Percentiles rank a stretch among this genome's conserved stretches.
These are phyloP conservation scores for Theocolax elegans DNA, from an alignment of 1,140 invertebrate genomes.

Conservation along the genomic window DNA sequence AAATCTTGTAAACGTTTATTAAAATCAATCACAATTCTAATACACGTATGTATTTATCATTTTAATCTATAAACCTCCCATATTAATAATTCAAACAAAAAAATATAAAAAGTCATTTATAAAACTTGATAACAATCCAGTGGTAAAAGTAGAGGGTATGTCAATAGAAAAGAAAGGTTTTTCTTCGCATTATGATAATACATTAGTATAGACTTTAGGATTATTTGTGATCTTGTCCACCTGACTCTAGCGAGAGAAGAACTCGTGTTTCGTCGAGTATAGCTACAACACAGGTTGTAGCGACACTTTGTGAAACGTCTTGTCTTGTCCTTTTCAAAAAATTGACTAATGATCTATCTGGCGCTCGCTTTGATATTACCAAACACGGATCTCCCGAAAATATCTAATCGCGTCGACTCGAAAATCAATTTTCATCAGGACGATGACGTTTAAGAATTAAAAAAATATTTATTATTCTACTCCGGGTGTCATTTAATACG, in stretches of 20 bases:
- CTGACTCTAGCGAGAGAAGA: background rate
- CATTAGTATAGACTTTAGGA: background rate
- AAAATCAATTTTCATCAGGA: too few relatives aligned
- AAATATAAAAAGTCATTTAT: too few relatives aligned
- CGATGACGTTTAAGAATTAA: too few relatives aligned
- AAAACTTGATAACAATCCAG: too few relatives aligned
- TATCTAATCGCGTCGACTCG: background rate
- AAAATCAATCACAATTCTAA: too few relatives aligned
- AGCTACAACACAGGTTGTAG: constrained; percentile 10
- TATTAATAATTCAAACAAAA: too few relatives aligned
- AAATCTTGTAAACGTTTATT: too few relatives aligned
- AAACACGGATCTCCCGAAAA: constrained; percentile 6
- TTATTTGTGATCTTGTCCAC: background rate
- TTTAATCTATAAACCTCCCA: too few relatives aligned
- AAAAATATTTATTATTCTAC: too few relatives aligned
- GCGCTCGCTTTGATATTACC: constrained; percentile 23
- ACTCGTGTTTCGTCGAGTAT: background rate
- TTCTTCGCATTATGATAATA: background rate
- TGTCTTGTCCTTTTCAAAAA: constrained; percentile 26
- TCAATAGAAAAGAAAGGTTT: background rate
- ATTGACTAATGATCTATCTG: constrained; percentile 34
- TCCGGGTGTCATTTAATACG: too few relatives aligned
- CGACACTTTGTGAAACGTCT: constrained; percentile 9
- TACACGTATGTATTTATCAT: too few relatives aligned
- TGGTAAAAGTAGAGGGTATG: background rate